phyloP scores from a whole-genome alignment of 2,797 vertebrate genomes.

The Oreochromis mossambicus region DNA sequence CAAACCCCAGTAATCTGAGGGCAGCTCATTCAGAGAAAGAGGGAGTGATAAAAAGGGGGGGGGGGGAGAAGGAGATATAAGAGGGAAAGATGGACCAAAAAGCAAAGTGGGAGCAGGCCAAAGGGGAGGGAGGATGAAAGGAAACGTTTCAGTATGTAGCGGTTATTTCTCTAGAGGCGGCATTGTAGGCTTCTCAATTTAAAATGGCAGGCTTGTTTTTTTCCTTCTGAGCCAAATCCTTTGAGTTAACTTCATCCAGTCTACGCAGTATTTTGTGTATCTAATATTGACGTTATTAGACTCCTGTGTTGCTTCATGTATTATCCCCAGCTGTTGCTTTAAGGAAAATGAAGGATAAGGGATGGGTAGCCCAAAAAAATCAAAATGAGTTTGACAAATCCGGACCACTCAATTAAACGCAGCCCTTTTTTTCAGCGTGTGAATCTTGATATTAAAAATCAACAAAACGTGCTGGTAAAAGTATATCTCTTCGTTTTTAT shows the following conservation, averaged over 20 bases:
- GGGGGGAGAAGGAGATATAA: constrained; percentile 36
- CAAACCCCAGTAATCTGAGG: constrained; percentile 76
- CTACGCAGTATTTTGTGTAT: not conserved
- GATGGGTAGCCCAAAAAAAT: not conserved
- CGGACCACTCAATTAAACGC: not conserved
- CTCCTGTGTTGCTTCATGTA: not conserved
- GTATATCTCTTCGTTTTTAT: not conserved
- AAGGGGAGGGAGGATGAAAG: constrained; percentile 51
- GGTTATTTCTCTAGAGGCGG: constrained; percentile 46
- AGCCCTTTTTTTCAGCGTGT: not conserved
- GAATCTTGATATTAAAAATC: not conserved
- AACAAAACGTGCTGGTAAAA: not conserved
- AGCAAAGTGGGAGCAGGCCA: constrained; percentile 34
- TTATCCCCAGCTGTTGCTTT: not conserved
- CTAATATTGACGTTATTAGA: not conserved
- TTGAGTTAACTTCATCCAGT: not conserved
- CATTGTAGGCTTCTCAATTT: constrained; percentile 32
- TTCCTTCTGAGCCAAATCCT: not conserved
- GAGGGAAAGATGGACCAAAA: constrained; percentile 31
- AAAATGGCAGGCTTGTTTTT: constrained; percentile 11
- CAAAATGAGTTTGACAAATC: not conserved
- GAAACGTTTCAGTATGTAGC: constrained; percentile 55
- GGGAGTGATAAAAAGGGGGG: constrained; percentile 1
- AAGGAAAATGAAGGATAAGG: not conserved
- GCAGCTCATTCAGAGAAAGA: constrained; percentile 68